Evolutionary conservation across 2,113 vertebrate species (phyloP).

Genomic region (Vulpes lagopus): DNA sequence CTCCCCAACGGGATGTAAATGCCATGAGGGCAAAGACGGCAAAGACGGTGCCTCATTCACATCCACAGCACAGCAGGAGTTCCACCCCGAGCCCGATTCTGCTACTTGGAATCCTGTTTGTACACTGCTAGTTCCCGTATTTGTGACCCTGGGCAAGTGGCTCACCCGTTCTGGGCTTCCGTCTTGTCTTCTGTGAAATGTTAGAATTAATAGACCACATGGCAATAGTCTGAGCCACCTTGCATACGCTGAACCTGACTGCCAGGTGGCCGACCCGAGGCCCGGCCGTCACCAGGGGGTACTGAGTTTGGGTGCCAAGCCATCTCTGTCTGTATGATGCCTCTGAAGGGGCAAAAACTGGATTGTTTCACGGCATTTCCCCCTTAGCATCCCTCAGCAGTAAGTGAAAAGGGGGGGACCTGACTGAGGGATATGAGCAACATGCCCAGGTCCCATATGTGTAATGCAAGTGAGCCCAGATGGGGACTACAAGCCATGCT

Average conservation of each 20-base stretch:
- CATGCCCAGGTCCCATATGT: not conserved
- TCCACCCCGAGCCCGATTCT: not conserved
- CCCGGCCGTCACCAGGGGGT: not conserved
- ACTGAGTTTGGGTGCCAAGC: too few species aligned
- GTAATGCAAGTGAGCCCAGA: not conserved
- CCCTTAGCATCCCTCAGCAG: not conserved
- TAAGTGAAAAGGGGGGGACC: not conserved
- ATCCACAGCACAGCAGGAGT: accelerated
- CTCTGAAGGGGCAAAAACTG: not conserved
- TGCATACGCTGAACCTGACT: not conserved
- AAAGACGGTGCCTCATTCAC: not conserved
- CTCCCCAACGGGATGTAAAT: not conserved
- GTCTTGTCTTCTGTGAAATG: not conserved
- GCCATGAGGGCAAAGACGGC: too few species aligned
- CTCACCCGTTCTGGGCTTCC: not conserved
- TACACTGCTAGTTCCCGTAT: not conserved
- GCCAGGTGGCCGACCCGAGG: not conserved
- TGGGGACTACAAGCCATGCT: not conserved
- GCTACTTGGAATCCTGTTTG: not conserved
- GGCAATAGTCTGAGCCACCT: not conserved
- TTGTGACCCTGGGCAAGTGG: not conserved
- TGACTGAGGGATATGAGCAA: not conserved
- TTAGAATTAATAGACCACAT: not conserved
- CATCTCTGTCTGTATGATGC: not conserved
- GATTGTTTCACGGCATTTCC: not conserved